Evolutionary conservation across 2,113 vertebrate genomes (phyloP).

Genomic region (Charina bottae): DNA sequence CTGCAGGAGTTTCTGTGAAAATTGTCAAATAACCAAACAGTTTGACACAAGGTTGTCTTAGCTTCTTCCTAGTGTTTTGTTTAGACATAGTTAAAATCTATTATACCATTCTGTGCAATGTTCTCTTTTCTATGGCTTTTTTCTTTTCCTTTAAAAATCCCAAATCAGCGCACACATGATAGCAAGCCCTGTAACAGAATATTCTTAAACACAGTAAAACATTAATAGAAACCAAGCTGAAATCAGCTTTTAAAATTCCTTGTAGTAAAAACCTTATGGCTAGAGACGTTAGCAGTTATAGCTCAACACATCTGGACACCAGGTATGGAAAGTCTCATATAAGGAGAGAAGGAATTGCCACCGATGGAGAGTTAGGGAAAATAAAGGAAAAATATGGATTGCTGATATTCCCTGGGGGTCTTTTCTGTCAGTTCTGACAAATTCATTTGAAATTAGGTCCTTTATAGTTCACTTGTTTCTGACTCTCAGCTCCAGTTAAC

Average conservation of each 20-base stretch:
- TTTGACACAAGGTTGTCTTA: not conserved
- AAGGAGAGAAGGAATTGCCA: not conserved
- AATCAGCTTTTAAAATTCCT: not conserved
- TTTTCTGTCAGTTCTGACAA: not conserved
- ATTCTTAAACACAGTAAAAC: not conserved
- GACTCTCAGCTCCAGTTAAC: not conserved
- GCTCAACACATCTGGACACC: not conserved
- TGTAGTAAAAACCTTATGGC: not conserved
- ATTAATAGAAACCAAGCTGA: not conserved
- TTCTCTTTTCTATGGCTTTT: not conserved
- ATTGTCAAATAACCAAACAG: not conserved
- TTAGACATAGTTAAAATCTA: not conserved
- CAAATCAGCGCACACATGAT: not conserved
- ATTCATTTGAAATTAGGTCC: not conserved
- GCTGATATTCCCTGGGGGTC: not conserved
- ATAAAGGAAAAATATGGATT: not conserved
- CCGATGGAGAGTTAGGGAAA: not conserved
- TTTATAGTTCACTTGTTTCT: not conserved
- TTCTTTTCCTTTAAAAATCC: not conserved
- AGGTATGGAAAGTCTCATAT: not conserved
- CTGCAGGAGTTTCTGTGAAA: not conserved
- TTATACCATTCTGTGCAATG: not conserved
- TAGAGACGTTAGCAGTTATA: not conserved
- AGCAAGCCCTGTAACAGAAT: not conserved
- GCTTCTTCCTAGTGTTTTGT: conserved; percentile 3